Conservation (phyloP, 2,888 invertebrate genomes). For the Catotricha subobsoleta region DNA sequence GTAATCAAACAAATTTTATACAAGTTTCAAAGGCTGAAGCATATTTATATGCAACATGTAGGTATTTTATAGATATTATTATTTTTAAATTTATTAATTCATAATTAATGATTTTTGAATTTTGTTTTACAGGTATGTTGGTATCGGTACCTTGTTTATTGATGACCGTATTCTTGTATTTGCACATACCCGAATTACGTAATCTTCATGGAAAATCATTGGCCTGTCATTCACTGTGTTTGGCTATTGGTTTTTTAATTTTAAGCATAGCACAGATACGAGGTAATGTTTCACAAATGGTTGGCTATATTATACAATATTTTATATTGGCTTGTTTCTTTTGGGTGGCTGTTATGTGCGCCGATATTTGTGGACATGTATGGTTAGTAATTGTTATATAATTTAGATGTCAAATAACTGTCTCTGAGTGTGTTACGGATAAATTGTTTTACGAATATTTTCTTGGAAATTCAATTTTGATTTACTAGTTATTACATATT, state of each 20-base stretch:
- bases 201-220: slow-evolving; percentile 25
- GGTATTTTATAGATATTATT: background rate
- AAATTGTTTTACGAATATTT: no score
- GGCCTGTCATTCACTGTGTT: slow-evolving; percentile 22
- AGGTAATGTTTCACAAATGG: background rate
- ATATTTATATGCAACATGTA: slow-evolving; percentile 5
- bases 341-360: slow-evolving; percentile 24
- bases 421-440: no score
- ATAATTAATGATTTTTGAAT: no score
- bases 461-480: no score
- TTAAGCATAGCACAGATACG: slow-evolving; percentile 8
- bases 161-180: slow-evolving; percentile 5
- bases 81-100: background rate
- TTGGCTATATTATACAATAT: slow-evolving; percentile 25
- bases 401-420: no score
- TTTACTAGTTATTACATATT: no score
- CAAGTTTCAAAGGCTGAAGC: slow-evolving; percentile 4
- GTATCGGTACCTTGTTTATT: slow-evolving; percentile 8
- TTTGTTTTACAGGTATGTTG: slow-evolving; percentile 4
- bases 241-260: slow-evolving; percentile 24
- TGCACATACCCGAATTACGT: slow-evolving; percentile 15
- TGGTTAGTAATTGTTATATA: slow-evolving; percentile 18
- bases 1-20: slow-evolving; percentile 10
- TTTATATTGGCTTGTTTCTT: slow-evolving; percentile 25
- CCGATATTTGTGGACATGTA: slow-evolving; percentile 23